Percentiles rank a stretch among this genome's conserved stretches.
Evolutionary conservation across 1,140 invertebrate genomes (phyloP).

Genomic region (Bombus waltoni): DNA sequence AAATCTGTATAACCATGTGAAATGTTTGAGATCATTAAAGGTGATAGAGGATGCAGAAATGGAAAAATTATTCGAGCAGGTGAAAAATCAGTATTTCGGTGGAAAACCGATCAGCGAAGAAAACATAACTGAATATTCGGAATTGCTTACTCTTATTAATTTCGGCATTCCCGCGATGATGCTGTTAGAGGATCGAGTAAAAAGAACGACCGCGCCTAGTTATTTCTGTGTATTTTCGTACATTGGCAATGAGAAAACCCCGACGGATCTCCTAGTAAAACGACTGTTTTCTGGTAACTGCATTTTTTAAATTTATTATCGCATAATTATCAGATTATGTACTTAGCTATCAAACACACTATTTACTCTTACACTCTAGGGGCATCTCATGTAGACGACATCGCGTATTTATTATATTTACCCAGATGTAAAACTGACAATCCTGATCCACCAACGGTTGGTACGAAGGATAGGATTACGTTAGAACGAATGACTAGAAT

Average conservation of each 20-base stretch:
- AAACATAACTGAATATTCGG: constrained; percentile 71
- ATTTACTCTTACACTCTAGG: constrained; percentile 56
- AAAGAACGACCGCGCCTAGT: constrained; percentile 65
- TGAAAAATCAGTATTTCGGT: constrained; percentile 72
- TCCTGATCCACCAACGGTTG: constrained; percentile 2
- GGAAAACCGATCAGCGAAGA: constrained; percentile 70
- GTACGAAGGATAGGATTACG: constrained; percentile 49
- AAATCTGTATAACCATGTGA: constrained; percentile 8
- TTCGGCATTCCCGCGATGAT: constrained; percentile 75
- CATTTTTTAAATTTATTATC: neutral
- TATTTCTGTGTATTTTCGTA: constrained; percentile 83
- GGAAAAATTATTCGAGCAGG: neutral
- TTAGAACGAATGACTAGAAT: constrained; percentile 68
- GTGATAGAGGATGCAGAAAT: constrained; percentile 8
- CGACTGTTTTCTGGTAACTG: constrained; percentile 23
- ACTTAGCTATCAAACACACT: neutral
- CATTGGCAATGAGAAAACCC: constrained; percentile 28
- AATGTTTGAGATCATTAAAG: neutral
- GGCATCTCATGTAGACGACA: constrained; percentile 70
- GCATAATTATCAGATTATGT: neutral
- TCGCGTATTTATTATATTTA: constrained; percentile 67
- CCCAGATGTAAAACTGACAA: neutral
- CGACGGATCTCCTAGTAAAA: constrained; percentile 44
- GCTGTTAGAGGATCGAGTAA: constrained; percentile 75
- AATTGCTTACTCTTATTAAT: constrained; percentile 81